Base-by-base conservation (phyloP, 1,140 invertebrate species). In the Vanessa atalanta region DNA sequence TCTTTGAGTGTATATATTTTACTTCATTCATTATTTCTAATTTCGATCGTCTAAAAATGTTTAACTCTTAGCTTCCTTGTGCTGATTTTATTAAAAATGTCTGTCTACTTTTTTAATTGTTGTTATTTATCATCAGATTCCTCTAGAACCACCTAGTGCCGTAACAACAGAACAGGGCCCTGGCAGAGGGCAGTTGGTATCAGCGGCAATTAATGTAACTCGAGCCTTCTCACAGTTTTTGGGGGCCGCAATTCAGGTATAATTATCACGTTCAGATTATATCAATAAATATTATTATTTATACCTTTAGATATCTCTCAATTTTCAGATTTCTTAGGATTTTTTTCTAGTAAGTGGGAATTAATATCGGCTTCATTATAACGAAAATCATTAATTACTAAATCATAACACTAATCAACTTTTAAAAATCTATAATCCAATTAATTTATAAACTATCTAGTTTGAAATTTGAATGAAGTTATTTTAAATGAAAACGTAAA, bases 171-270 rank as follows among this genome's bases (percentile, higher is more conserved):
- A 90, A 69, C 87, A 88, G 73, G 78, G 83, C 8, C 90, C 93
- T 13, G 92, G 95, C 55, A 86, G 95, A 76, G 95, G 93, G 72
- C 95, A 95, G 86, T 93, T 96, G 50, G 93, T 96, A 11, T 95
- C 94, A 67, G 95, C 95, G 48, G 95, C 95, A 65, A 95, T 96
- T 70, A 95, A 95, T 78, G 95, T 96, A 70, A 96, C 95, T 9
- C 94, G 94, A 88, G 95, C 95, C 4, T 95, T 96, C 81, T 95
- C 95, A 77, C 94, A 95, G 83, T 96, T 96, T 84, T 93, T 96
- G 81, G 95, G 95, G 82, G 94, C 95, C 81, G 95, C 96, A 16
- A 94, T 96, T 80, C 95, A 95, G 94, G 96, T 96, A 83, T 61
- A 16, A 47, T 43, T 47, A 31, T 31, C 20, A 20, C 20, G 3